These are phyloP conservation scores for Meloidogyne exigua DNA, from an alignment of 1,140 invertebrate genomes.

Conservation along the genomic window DNA sequence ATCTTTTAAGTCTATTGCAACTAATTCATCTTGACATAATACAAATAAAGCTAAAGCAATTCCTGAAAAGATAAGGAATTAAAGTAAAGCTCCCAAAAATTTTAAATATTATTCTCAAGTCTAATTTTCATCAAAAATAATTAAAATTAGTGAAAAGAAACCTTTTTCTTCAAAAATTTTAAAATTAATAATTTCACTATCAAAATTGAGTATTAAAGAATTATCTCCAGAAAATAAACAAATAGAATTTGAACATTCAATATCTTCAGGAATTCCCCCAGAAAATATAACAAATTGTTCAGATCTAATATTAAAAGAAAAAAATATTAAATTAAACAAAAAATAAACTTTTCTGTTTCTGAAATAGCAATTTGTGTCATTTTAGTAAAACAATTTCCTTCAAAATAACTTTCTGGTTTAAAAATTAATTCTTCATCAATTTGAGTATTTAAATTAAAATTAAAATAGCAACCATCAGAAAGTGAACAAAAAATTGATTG, in stretches of 20 bases:
- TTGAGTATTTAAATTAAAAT: not conserved
- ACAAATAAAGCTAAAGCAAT: conserved; percentile 28
- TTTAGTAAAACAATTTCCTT: conserved; percentile 18
- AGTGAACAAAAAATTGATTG: conserved; percentile 17
- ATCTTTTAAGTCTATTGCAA: conserved; percentile 42
- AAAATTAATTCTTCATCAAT: not conserved
- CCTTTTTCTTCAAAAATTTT: conserved; percentile 21
- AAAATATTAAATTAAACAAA: not conserved
- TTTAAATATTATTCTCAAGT: no score
- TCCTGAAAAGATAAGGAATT: conserved; percentile 29
- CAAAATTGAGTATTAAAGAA: conserved; percentile 36
- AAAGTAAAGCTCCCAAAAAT: no score
- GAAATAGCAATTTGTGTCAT: conserved; percentile 32
- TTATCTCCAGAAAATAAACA: conserved; percentile 28
- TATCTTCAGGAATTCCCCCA: conserved; percentile 30
- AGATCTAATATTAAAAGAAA: not conserved
- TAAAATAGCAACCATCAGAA: conserved; percentile 15
- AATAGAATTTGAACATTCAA: conserved; percentile 32
- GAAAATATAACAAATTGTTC: conserved; percentile 40
- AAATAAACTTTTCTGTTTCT: conserved; percentile 8
- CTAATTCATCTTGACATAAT: conserved; percentile 46
- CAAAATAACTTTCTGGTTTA: conserved; percentile 31
- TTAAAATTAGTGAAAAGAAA: not conserved
- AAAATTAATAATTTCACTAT: conserved; percentile 43
- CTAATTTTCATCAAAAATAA: no score